Evolutionary conservation across 2,888 invertebrate genomes (phyloP).

Genomic region (Diarsia rubi): DNA sequence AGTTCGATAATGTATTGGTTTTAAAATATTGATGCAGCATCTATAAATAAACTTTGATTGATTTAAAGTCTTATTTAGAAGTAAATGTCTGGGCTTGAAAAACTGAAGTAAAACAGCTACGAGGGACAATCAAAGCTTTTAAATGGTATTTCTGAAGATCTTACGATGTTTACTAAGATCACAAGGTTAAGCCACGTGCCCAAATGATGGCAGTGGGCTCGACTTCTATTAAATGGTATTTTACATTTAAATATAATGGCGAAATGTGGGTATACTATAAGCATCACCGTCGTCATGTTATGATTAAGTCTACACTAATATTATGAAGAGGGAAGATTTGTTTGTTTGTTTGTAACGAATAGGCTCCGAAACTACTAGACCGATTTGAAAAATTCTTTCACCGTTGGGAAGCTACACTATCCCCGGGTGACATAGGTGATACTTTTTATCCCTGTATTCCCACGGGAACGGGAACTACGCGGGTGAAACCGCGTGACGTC

Average conservation of each 20-base stretch:
- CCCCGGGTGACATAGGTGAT: too few species aligned
- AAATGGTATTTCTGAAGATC: not conserved
- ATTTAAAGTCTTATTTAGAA: constrained; percentile 25
- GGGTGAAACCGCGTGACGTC: too few species aligned
- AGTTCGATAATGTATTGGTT: constrained; percentile 47
- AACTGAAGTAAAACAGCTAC: not conserved
- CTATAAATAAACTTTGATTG: constrained; percentile 24
- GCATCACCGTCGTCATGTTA: not conserved
- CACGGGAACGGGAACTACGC: too few species aligned
- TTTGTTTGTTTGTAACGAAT: too few species aligned
- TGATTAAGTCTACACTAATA: too few species aligned
- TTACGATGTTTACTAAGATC: not conserved
- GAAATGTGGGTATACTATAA: not conserved
- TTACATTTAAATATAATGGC: not conserved
- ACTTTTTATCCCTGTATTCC: too few species aligned
- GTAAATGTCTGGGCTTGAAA: not conserved
- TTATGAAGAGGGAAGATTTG: too few species aligned
- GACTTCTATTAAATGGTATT: not conserved
- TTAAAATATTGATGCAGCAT: constrained; percentile 49
- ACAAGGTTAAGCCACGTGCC: not conserved
- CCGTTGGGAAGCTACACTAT: too few species aligned
- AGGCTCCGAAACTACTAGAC: too few species aligned
- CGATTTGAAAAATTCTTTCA: too few species aligned
- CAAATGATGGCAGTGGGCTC: not conserved
- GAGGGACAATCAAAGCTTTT: not conserved